A percentile compares a stretch with the other conserved stretches of the same genome.
phyloP scores from a whole-genome alignment of 2,888 invertebrate genomes.

The Rutpela maculata region DNA sequence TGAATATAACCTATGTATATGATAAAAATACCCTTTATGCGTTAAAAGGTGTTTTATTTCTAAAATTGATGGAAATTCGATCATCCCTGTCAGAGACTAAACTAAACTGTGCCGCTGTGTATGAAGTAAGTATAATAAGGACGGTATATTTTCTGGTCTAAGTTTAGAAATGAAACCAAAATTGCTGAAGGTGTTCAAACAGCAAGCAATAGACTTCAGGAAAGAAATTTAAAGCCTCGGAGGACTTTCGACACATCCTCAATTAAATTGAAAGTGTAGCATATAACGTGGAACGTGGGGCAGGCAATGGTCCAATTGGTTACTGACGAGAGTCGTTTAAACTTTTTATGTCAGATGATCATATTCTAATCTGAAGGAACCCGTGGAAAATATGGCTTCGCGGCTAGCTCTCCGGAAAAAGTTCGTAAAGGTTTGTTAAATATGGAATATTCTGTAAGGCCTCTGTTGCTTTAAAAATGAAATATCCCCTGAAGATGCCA shows the following conservation, averaged over 20 bases:
- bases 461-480: too few species aligned
- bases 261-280: slow-evolving; percentile 26
- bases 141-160: not conserved
- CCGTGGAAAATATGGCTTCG: slow-evolving; percentile 10
- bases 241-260: slow-evolving; percentile 23
- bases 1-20: too few species aligned
- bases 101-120: not conserved
- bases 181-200: slow-evolving; percentile 24
- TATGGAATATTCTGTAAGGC: not conserved
- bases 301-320: slow-evolving; percentile 22
- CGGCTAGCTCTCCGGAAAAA: slow-evolving; percentile 5
- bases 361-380: slow-evolving; percentile 23
- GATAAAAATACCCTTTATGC: too few species aligned
- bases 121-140: not conserved
- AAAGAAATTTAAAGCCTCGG: slow-evolving; percentile 20
- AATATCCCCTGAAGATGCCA: too few species aligned
- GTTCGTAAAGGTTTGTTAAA: not conserved
- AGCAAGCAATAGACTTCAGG: slow-evolving; percentile 23
- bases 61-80: not conserved
- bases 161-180: slow-evolving; percentile 22
- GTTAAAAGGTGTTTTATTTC: too few species aligned
- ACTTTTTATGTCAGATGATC: slow-evolving; percentile 28
- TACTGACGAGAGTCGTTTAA: slow-evolving; percentile 29
- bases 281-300: slow-evolving; percentile 12
- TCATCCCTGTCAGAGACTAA: not conserved